Evolutionary conservation across 1,140 invertebrate species (phyloP).

Genomic region (Drosophila albomicans): DNA sequence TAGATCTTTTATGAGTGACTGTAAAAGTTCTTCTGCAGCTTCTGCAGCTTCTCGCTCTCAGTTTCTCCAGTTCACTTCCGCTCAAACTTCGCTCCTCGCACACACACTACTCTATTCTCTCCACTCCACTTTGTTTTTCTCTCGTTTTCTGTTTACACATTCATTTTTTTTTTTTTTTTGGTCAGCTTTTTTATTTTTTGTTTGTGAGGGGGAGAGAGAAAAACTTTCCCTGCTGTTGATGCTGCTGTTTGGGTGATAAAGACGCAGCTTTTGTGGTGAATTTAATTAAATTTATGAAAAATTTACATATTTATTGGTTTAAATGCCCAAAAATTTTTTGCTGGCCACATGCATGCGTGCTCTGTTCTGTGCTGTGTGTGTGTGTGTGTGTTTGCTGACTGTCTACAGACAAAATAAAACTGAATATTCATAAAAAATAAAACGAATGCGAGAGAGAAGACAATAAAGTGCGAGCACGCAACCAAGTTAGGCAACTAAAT

Average conservation of each 20-base stretch:
- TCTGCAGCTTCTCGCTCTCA: constrained; percentile 16
- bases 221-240: constrained; percentile 61
- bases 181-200: constrained; percentile 27
- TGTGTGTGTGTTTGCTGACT: background rate
- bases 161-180: constrained; percentile 40
- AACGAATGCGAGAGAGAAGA: background rate
- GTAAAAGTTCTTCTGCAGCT: constrained; percentile 27
- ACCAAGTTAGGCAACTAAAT: background rate
- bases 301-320: constrained; percentile 83
- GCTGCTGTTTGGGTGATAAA: constrained; percentile 40
- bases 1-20: constrained; percentile 43
- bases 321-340: constrained; percentile 71
- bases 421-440: constrained; percentile 50
- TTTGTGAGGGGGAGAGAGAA: background rate
- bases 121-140: background rate
- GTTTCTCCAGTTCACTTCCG: constrained; percentile 24
- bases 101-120: constrained; percentile 30
- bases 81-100: constrained; percentile 3
- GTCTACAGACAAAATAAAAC: constrained; percentile 38
- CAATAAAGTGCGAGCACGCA: background rate
- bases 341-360: constrained; percentile 45
- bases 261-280: constrained; percentile 73
- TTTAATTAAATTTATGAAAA: constrained; percentile 83
- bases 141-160: constrained; percentile 18
- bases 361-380: background rate